Evolutionary conservation across 1,140 invertebrate species (phyloP).

Genomic region (Dendroctonus valens): DNA sequence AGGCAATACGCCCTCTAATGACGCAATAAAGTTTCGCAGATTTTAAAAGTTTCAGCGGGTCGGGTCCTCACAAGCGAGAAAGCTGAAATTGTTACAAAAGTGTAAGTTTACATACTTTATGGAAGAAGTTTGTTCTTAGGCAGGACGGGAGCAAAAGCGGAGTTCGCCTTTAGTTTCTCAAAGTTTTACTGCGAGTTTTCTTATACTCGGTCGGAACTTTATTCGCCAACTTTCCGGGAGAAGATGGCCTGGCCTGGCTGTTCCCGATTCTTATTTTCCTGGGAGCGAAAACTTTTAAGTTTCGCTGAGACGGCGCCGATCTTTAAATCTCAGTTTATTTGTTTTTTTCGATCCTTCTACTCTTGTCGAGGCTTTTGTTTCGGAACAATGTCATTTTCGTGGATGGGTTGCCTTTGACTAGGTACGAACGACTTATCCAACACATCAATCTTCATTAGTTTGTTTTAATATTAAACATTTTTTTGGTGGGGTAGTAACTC

Average conservation of each 20-base stretch:
- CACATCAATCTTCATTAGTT: too few species aligned
- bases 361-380: background rate
- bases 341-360: conserved; percentile 1
- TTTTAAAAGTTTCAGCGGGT: conserved; percentile 25
- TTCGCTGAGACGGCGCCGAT: conserved; percentile 24
- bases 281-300: conserved; percentile 18
- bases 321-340: conserved; percentile 28
- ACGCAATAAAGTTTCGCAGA: conserved; percentile 20
- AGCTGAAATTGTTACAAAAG: conserved; percentile 52
- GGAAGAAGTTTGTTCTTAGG: conserved; percentile 48
- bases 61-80: conserved; percentile 30
- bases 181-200: conserved; percentile 24
- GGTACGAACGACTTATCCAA: too few species aligned
- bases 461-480: too few species aligned
- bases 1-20: conserved; percentile 14
- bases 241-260: conserved; percentile 23
- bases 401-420: too few species aligned
- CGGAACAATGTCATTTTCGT: conserved; percentile 13
- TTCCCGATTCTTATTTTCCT: conserved; percentile 27
- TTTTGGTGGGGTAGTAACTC: too few species aligned
- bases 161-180: conserved; percentile 34
- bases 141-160: conserved; percentile 33
- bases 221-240: conserved; percentile 25
- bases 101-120: conserved; percentile 52
- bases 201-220: conserved; percentile 27